Evolutionary conservation across 35 echinoderm and acorn worm species (phyloP), one percentile per base, ranked within the genome.

Genomic region (Ophiothrix spiculata): DNA sequence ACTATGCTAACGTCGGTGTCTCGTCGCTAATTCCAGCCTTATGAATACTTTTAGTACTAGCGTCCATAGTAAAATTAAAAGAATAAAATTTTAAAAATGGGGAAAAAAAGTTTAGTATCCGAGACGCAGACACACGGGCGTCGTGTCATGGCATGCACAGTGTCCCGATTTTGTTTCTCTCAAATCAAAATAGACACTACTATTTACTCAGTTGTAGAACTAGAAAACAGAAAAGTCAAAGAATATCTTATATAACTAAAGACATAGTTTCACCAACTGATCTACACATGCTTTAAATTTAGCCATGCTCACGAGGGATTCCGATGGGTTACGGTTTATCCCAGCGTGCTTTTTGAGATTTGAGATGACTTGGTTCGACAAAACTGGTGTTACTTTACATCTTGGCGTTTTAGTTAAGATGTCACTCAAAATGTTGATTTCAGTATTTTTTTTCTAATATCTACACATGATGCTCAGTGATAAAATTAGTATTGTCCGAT

Each of bases 261-360:
- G 60, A 69, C 60, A 69, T 28, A 69, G 60, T 69, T 69, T 69
- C 60, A 69, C 17, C 60, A 69, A 69, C 4, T 25, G 29, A 12
- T 69, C 60, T 10, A 69, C 60, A 69, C 60, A 69, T 69, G 60
- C 60, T 69, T 69, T 69, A 69, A 69, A 69, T 69, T 69, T 69
- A 69, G 60, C 8, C 60, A 69, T 10, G 60, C 60, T 69, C 60
- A 69, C 17, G 60, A 69, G 60, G 60, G 60, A 15, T 69, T 69
- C 60, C 29, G 1, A 2, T 69, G 60, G 60, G 29, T 25, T 25
- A 69, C 60, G 60, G 17, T 69, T 25, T 25, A 2, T 15, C 60
- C 23, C 60, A 69, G 60, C 60, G 60, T 69, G 60, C 16, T 12
- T 25, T 4, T 69, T 12, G 60, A 6, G 6, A 69, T 69, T 4